phyloP scores from a whole-genome alignment of 2,113 vertebrate genomes.

The Rostratula benghalensis region DNA sequence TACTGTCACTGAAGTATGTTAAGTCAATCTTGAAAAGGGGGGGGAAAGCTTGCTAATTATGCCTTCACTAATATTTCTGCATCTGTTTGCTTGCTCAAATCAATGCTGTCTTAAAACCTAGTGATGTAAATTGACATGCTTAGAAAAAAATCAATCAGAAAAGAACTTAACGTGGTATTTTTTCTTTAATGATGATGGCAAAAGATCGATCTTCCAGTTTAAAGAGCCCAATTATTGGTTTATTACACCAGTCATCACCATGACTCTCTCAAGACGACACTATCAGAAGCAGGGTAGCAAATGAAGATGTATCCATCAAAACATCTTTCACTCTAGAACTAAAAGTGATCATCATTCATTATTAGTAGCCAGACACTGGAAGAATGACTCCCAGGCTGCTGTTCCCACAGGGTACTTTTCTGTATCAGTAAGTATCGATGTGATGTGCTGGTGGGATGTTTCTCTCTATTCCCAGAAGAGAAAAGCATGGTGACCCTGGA shows the following conservation, averaged over 20 bases:
- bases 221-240: not conserved
- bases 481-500: rapidly evolving
- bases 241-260: not conserved
- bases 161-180: not conserved
- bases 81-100: constrained; percentile 2
- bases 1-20: not conserved
- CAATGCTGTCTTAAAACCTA: not conserved
- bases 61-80: not conserved
- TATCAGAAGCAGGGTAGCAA: not conserved
- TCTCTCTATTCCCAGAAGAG: not conserved
- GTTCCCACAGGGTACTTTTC: not conserved
- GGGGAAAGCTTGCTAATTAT: not conserved
- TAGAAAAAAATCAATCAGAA: constrained; percentile 25
- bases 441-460: not conserved
- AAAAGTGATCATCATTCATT: not conserved
- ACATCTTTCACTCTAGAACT: not conserved
- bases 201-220: not conserved
- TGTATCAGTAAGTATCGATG: not conserved
- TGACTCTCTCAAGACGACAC: not conserved
- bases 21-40: not conserved
- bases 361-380: not conserved
- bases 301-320: not conserved
- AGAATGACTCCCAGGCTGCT: not conserved
- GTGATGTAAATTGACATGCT: not conserved
- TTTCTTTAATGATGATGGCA: not conserved